Evolutionary conservation across 2,888 invertebrate genomes (phyloP).

Genomic region (Synanthedon formicaeformis): DNA sequence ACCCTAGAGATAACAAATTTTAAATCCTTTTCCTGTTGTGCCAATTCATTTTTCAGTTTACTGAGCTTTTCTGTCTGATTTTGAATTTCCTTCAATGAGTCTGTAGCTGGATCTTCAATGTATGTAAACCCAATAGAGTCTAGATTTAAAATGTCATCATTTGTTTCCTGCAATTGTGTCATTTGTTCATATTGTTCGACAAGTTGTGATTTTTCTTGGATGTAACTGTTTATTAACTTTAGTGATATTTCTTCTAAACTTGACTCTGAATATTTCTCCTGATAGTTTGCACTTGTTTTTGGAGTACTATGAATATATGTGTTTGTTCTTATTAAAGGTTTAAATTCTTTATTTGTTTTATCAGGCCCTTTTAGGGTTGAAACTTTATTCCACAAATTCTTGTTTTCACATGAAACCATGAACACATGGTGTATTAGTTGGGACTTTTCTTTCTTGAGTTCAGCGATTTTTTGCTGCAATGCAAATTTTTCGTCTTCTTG

Average conservation of each 20-base stretch:
- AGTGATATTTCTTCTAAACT: slow-evolving; percentile 84
- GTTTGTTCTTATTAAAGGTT: slow-evolving; percentile 57
- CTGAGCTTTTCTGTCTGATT: slow-evolving; percentile 74
- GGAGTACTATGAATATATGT: slow-evolving; percentile 79
- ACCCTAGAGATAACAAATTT: slow-evolving; percentile 52
- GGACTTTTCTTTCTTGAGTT: slow-evolving; percentile 79
- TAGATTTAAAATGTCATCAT: slow-evolving; percentile 64
- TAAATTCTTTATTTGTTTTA: slow-evolving; percentile 31
- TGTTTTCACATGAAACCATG: slow-evolving; percentile 86
- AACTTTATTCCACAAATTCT: slow-evolving; percentile 81
- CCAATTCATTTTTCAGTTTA: slow-evolving; percentile 71
- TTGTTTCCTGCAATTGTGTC: slow-evolving; percentile 70
- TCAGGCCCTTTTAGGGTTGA: slow-evolving; percentile 59
- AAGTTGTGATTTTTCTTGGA: slow-evolving; percentile 76
- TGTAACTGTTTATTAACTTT: slow-evolving; percentile 76
- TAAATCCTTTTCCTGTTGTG: slow-evolving; percentile 74
- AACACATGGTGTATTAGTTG: slow-evolving; percentile 81
- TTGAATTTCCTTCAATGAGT: slow-evolving; percentile 74
- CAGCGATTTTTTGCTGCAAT: slow-evolving; percentile 75
- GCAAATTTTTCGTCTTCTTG: slow-evolving; percentile 58
- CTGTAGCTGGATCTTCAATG: slow-evolving; percentile 71
- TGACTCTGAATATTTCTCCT: slow-evolving; percentile 67
- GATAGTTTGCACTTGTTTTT: slow-evolving; percentile 67
- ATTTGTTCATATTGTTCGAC: slow-evolving; percentile 78
- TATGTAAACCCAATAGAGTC: slow-evolving; percentile 74